Evolutionary conservation across 2,888 invertebrate genomes (phyloP).

Genomic region (Pyrrhopygopsis socrates): DNA sequence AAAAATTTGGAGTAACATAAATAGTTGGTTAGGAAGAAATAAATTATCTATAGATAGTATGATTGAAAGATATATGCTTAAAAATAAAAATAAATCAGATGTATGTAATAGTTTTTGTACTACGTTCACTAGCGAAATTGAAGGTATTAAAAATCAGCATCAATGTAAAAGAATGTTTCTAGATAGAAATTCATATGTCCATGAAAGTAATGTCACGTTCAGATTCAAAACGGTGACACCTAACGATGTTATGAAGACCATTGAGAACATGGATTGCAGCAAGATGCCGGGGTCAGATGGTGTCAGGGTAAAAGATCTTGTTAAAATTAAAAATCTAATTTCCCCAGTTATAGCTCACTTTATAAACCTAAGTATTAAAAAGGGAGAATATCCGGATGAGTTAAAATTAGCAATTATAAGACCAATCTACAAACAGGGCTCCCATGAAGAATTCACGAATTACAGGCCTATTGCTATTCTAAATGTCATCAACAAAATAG

Average conservation of each 20-base stretch:
- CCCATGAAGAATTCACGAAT: slow-evolving; percentile 36
- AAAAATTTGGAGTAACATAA: neutral
- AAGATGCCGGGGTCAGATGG: slow-evolving; percentile 54
- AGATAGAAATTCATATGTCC: neutral
- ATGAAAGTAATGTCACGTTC: neutral
- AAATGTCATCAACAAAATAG: slow-evolving; percentile 59
- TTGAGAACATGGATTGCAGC: slow-evolving; percentile 33
- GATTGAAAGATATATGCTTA: slow-evolving; percentile 21
- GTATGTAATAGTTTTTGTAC: neutral
- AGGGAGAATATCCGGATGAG: slow-evolving; percentile 29
- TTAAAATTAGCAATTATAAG: slow-evolving; percentile 46
- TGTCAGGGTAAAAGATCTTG: slow-evolving; percentile 42
- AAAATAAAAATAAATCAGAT: neutral
- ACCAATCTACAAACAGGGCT: slow-evolving; percentile 44
- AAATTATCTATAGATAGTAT: slow-evolving; percentile 17
- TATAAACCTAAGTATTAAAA: slow-evolving; percentile 39
- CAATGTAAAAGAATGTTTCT: neutral
- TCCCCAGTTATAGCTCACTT: slow-evolving; percentile 49
- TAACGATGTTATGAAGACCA: neutral
- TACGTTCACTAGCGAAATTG: neutral
- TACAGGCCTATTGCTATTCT: slow-evolving; percentile 64
- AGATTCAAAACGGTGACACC: neutral
- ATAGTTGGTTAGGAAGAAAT: no score
- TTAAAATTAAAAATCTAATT: slow-evolving; percentile 48
- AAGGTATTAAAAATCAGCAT: neutral